Evolutionary conservation across 30 jellyfish, hydroid and myxozoan genomes (phyloP), one percentile per base, ranked within the genome.

Genomic region (Turritopsis dohrnii): DNA sequence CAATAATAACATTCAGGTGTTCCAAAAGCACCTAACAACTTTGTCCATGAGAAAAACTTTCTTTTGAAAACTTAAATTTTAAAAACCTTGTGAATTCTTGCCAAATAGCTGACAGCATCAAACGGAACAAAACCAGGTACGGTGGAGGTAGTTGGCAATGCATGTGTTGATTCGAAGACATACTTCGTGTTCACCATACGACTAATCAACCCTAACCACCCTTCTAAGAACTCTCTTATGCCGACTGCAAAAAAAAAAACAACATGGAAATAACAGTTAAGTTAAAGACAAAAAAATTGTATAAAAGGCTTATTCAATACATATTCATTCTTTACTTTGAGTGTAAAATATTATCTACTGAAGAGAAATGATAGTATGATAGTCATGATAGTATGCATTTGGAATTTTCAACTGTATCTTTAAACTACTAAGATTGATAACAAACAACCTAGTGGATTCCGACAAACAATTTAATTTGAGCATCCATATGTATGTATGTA

Each of bases 131-230:
- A 87, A 18, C 95, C 97, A 25, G 97, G 97, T 0, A 90, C 52
- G 0, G 94, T 21, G 16, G 97, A 84, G 21, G 88, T 90, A 16
- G 95, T 72, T 23, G 97, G 97, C 71, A 91, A 85, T 8, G 94
- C 89, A 73, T 91, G 96, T 1, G 96, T 29, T 18, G 97, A 86
- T 71, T 91, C 97, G 1, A 91, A 79, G 24, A 91, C 90, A 1
- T 87, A 84, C 72, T 91, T 91, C 52, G 95, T 86, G 81, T 91
- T 91, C 84, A 83, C 96, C 96, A 91, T 75, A 52, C 90, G 92
- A 60, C 87, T 93, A 19, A 91, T 72, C 71, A 91, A 82, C 18
- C 66, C 92, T 16, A 91, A 79, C 97, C 97, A 91, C 60, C 92
- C 95, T 53, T 91, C 97, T 66, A 91, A 79, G 83, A 91, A 91